Base-by-base conservation (phyloP, 2,113 vertebrate genomes). In the Pedetes capensis region DNA sequence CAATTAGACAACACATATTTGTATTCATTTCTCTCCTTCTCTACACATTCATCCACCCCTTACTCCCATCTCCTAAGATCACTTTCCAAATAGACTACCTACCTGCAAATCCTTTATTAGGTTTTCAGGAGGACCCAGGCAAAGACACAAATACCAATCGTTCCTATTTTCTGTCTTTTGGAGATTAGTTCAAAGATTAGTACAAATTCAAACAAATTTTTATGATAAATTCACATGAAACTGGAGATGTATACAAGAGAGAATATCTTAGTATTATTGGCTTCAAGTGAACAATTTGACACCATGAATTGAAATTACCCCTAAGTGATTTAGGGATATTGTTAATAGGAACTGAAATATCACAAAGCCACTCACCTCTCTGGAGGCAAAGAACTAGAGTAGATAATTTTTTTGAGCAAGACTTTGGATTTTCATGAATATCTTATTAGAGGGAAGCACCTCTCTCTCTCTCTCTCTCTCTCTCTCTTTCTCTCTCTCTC, bases 181-280 rank as follows among this genome's bases (percentile, higher is more conserved):
- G 39, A 61, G 51, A 51, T 51, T 51, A 51, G 32, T 34, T 64
- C 32, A 64, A 95, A 23, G 27, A 92, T 69, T 66, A 37, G 8
- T 69, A 34, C 17, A 89, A 61, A 61, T 25, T 29, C 23, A 59
- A 64, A 64, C 12, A 39, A 69, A 69, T 29, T 64, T 16, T 22
- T 39, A 23, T 81, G 39, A 66, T 83, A 75, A 89, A 23, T 94
- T 95, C 34, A 42, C 81, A 49, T 81, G 29, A 87, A 89, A 87
- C 34, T 47, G 37, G 4, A 2, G 18, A 68, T 74, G 3, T 90
- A n/a, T 74, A 22, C 57, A 72, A 89, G 64, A 71, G 53, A 3
- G 25, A 93, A 66, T 53, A 34, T 13, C 57, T 59, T 22, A 34
- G 16, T 88, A 80, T 83, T 75, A 10, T 95, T 95, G 44, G 37